phyloP scores from a whole-genome alignment of 2,888 invertebrate genomes.

The Danaus chrysippus region DNA sequence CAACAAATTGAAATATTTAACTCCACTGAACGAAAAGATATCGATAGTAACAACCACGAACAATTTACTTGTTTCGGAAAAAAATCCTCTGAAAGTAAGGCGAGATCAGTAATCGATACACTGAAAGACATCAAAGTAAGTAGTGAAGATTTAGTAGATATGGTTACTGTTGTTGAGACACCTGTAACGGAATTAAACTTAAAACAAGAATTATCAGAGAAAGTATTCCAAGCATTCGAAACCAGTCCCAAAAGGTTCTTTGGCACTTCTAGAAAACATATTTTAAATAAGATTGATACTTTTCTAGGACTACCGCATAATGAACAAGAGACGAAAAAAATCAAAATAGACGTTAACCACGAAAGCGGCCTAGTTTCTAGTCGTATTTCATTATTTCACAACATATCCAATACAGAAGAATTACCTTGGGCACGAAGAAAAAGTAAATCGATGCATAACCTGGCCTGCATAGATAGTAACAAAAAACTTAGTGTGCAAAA shows the following conservation, averaged over 20 bases:
- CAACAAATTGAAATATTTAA: conserved; percentile 19
- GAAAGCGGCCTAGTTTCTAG: conserved; percentile 72
- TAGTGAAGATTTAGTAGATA: conserved; percentile 16
- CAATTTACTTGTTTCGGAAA: conserved; percentile 16
- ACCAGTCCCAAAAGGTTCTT: conserved; percentile 74
- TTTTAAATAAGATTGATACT: conserved; percentile 68
- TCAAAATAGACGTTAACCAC: conserved; percentile 44
- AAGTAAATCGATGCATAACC: conserved; percentile 57
- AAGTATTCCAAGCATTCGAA: conserved; percentile 72
- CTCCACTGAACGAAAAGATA: conserved; percentile 19
- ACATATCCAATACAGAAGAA: conserved; percentile 62
- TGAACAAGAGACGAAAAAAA: conserved; percentile 42
- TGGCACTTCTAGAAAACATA: conserved; percentile 69
- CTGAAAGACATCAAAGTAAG: conserved; percentile 20
- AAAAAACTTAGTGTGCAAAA: conserved; percentile 25
- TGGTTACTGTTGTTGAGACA: conserved; percentile 21
- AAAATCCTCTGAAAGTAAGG: conserved; percentile 11
- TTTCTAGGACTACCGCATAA: conserved; percentile 59
- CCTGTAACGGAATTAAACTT: conserved; percentile 23
- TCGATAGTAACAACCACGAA: conserved; percentile 9
- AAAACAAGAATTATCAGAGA: conserved; percentile 69
- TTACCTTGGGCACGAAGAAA: conserved; percentile 48
- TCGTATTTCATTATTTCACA: conserved; percentile 70
- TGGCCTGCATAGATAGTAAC: conserved; percentile 34
- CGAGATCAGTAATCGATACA: conserved; percentile 15